Base-by-base conservation (phyloP, 2,888 invertebrate species). In the Drosophila silvestris region DNA sequence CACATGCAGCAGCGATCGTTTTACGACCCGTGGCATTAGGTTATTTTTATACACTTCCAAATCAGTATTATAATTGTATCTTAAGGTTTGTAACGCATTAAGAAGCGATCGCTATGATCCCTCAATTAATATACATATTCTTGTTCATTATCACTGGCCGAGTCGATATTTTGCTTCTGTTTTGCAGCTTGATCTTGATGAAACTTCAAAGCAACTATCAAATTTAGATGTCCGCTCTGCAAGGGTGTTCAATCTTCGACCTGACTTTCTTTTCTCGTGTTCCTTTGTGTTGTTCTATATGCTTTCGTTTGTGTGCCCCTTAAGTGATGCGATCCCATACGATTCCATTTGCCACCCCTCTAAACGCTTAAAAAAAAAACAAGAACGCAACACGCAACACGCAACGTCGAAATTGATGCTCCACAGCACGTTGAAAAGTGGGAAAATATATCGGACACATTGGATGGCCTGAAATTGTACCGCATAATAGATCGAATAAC, bases 281-380 rank as follows among this genome's bases (percentile, higher is more conserved):
- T n/a, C 30, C n/a, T n/a, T 5, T 10, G 28, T 51, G 19, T 30
- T 19, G 28, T 41, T 56, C 28, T 28, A 32, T 6, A 30, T n/a
- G 12, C 14, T 10, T 70, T 71, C 82, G 81, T 82, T 80, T 82
- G 70, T 79, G 80, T 69, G 66, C 52, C 68, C 52, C 68, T 76
- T 71, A 78, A 84, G 85, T 87, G 84, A 72, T 83, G 72, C 75
- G 84, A 79, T 88, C 75, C 79, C 84, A 83, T 72, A 51, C 35
- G 57, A 33, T 59, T 50, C 33, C 68, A 73, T 37, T 67, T 37
- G 26, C 37, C 54, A 58, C 26, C 51, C 37, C 47, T 74, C 74
- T 1, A 16, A 47, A 26, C 74, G 62, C 80, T n/a, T 16, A 72
- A 74, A 77, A 77, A 77, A 77, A 68, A 68, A 67, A 50, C 60